phyloP scores from a whole-genome alignment of 1,140 invertebrate species.

The Zaprionus vittiger region DNA sequence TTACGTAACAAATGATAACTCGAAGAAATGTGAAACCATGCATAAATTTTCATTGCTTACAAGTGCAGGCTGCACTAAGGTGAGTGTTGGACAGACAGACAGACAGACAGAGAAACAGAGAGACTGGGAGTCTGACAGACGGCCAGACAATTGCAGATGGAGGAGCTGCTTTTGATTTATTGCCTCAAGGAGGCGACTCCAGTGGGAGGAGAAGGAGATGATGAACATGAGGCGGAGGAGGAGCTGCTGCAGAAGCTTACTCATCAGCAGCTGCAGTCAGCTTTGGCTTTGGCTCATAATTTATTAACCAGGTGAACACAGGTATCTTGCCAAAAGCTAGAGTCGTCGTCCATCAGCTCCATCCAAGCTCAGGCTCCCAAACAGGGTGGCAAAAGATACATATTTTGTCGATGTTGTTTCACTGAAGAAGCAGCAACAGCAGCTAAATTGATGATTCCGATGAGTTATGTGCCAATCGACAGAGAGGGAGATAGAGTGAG shows the following conservation, averaged over 20 bases:
- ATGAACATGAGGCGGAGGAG: conserved; percentile 10
- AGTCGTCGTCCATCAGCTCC: conserved; percentile 38
- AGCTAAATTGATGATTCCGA: conserved; percentile 6
- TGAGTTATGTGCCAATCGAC: conserved; percentile 4
- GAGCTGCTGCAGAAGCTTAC: conserved; percentile 28
- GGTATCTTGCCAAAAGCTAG: conserved; percentile 32
- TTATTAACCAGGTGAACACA: conserved; percentile 58
- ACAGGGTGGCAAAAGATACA: conserved; percentile 11
- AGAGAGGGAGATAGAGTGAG: background rate
- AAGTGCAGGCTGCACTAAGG: conserved; percentile 40
- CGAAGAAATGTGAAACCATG: conserved; percentile 81
- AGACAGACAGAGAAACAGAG: conserved; percentile 19
- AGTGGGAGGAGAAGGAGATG: conserved; percentile 1
- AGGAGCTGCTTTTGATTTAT: conserved; percentile 74
- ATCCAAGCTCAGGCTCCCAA: background rate
- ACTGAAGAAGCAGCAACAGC: background rate
- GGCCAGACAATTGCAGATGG: conserved; percentile 62
- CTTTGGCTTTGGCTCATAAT: conserved; percentile 68
- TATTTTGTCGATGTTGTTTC: conserved; percentile 21
- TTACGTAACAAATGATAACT: conserved; percentile 82
- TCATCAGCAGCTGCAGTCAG: conserved; percentile 79
- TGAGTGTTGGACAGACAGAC: background rate
- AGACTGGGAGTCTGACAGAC: conserved; percentile 49
- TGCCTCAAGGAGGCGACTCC: conserved; percentile 36
- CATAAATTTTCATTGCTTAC: conserved; percentile 70